phyloP scores from a whole-genome alignment of 1,140 invertebrate genomes.

The Euura saliciscinereae region DNA sequence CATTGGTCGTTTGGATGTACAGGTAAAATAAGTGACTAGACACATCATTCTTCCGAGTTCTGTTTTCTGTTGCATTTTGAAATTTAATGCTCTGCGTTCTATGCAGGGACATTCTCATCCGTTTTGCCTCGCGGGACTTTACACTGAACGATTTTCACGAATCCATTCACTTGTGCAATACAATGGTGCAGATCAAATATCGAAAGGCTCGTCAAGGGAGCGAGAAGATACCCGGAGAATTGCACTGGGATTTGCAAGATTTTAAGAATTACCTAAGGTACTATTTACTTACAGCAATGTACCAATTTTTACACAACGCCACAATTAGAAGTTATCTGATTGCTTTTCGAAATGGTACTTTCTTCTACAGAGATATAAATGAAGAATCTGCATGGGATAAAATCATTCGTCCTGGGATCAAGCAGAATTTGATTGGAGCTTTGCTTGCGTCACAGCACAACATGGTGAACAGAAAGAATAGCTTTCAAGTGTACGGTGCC shows the following conservation, averaged over 20 bases:
- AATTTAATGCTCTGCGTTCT: slow-evolving; percentile 29
- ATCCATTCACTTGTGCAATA: slow-evolving; percentile 69
- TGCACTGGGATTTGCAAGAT: slow-evolving; percentile 67
- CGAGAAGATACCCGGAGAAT: slow-evolving; percentile 61
- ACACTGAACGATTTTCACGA: slow-evolving; percentile 65
- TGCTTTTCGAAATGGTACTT: neutral
- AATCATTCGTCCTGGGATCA: slow-evolving; percentile 67
- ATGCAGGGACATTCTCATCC: slow-evolving; percentile 63
- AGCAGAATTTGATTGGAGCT: slow-evolving; percentile 63
- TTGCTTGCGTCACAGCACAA: slow-evolving; percentile 60
- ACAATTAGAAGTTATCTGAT: neutral
- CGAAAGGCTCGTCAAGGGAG: slow-evolving; percentile 56
- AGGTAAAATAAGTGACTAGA: slow-evolving; percentile 45
- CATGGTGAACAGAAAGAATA: slow-evolving; percentile 62
- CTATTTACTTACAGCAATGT: neutral
- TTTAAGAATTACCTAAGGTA: slow-evolving; percentile 57
- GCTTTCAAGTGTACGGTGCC: slow-evolving; percentile 69
- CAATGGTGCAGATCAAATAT: slow-evolving; percentile 68
- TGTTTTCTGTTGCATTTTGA: slow-evolving; percentile 13
- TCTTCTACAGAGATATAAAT: slow-evolving; percentile 39
- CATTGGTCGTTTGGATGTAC: slow-evolving; percentile 70
- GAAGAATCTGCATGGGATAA: slow-evolving; percentile 51
- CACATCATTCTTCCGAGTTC: neutral
- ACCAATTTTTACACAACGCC: neutral
- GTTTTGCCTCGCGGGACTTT: slow-evolving; percentile 68